Evolutionary conservation across 1,140 invertebrate genomes (phyloP).

Genomic region (Cyclargus thomasi): DNA sequence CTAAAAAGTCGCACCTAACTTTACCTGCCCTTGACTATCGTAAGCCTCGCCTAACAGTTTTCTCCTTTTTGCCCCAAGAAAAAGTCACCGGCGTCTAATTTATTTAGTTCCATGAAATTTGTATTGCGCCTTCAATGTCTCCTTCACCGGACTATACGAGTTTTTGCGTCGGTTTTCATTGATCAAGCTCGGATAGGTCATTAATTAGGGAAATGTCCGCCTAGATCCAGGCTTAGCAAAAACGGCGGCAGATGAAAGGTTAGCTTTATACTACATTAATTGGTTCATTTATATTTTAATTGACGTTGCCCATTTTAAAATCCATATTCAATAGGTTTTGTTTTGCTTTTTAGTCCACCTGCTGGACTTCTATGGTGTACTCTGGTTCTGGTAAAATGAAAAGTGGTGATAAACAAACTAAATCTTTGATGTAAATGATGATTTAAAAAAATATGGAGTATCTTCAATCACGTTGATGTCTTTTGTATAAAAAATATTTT

Average conservation of each 20-base stretch:
- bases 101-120: background rate
- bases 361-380: no score
- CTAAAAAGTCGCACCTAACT: no score
- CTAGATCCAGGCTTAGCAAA: conserved; percentile 7
- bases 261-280: conserved; percentile 6
- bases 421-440: no score
- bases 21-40: no score
- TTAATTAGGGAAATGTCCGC: conserved; percentile 47
- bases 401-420: no score
- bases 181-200: conserved; percentile 35
- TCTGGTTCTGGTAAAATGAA: no score
- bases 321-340: background rate
- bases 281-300: conserved; percentile 14
- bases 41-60: no score
- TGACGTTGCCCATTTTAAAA: conserved; percentile 7
- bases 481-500: no score
- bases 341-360: background rate
- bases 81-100: background rate
- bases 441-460: no score
- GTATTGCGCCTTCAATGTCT: background rate
- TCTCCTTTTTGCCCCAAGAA: background rate
- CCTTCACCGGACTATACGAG: conserved; percentile 15
- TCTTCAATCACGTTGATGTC: no score
- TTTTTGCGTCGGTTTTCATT: conserved; percentile 26
- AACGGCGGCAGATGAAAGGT: conserved; percentile 18